Evolutionary conservation across 2,113 vertebrate genomes (phyloP).

Genomic region (Cephalopterus ornatus): DNA sequence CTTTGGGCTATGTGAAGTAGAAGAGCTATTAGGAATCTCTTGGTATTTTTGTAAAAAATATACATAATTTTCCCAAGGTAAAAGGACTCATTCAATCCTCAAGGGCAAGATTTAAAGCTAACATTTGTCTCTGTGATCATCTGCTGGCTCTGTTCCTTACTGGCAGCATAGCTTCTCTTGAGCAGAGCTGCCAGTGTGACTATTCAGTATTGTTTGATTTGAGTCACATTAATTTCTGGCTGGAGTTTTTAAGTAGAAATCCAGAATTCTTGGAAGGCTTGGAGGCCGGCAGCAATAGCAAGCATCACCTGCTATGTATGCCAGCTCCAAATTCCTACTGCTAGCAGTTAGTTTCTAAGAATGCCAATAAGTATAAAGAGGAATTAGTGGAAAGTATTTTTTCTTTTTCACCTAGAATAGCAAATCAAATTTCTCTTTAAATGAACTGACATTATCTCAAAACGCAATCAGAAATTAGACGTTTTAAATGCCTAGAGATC

Average conservation of each 20-base stretch:
- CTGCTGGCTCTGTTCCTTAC: background rate
- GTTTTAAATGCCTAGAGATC: constrained; percentile 9
- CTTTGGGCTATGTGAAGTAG: background rate
- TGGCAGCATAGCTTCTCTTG: background rate
- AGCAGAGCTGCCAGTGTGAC: background rate
- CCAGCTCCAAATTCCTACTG: background rate
- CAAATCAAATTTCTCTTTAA: background rate
- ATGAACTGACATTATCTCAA: background rate
- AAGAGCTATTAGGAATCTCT: background rate
- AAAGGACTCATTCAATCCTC: background rate
- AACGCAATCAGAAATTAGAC: background rate
- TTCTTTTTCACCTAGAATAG: background rate
- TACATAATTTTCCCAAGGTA: constrained; percentile 7
- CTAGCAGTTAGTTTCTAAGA: background rate
- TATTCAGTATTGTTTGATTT: constrained; percentile 30
- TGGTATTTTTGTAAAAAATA: constrained; percentile 3
- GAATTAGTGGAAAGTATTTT: background rate
- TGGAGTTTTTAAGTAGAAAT: constrained; percentile 17
- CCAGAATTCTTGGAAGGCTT: constrained; percentile 49
- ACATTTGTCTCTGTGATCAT: background rate
- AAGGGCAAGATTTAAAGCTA: constrained; percentile 24
- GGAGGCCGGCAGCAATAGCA: background rate
- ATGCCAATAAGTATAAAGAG: background rate
- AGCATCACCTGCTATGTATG: background rate
- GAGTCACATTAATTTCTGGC: background rate